Conservation (phyloP, 2,797 vertebrate species). For the Phrynocephalus forsythii region DNA sequence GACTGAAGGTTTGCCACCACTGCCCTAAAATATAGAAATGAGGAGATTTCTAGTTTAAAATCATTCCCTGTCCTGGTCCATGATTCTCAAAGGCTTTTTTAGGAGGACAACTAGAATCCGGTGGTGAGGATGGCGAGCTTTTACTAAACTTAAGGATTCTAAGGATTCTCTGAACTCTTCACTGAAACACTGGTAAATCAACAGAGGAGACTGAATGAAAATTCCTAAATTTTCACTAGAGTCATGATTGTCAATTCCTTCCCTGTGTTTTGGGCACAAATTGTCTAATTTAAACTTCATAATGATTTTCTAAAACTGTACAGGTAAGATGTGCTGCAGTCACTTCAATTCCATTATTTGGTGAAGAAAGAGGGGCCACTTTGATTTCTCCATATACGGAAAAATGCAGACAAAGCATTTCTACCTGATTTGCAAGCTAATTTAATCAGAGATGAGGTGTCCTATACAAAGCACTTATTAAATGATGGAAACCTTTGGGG, state of each 20-base stretch:
- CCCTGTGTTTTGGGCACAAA: background rate
- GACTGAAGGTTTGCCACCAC: no score
- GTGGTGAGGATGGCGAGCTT: no score
- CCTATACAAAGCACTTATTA: slow-evolving; percentile 62
- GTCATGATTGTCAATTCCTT: background rate
- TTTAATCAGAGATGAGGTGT: slow-evolving; percentile 56
- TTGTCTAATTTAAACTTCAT: background rate
- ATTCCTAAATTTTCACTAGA: no score
- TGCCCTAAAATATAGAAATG: no score
- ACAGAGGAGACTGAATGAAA: no score
- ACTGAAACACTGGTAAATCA: no score
- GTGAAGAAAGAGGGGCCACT: slow-evolving; percentile 5
- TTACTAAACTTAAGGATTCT: no score
- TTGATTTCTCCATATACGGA: background rate
- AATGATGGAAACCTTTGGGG: slow-evolving; percentile 53
- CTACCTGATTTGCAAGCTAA: slow-evolving; percentile 68
- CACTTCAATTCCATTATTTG: background rate
- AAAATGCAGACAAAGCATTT: slow-evolving; percentile 34
- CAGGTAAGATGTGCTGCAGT: slow-evolving; percentile 10
- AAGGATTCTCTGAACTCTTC: no score
- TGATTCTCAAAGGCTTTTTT: no score
- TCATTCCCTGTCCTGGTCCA: no score
- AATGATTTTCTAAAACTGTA: background rate
- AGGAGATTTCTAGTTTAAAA: no score
- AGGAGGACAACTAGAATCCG: no score